Conservation (phyloP, 2,888 invertebrate genomes). For the Chaetoderma sp. region DNA sequence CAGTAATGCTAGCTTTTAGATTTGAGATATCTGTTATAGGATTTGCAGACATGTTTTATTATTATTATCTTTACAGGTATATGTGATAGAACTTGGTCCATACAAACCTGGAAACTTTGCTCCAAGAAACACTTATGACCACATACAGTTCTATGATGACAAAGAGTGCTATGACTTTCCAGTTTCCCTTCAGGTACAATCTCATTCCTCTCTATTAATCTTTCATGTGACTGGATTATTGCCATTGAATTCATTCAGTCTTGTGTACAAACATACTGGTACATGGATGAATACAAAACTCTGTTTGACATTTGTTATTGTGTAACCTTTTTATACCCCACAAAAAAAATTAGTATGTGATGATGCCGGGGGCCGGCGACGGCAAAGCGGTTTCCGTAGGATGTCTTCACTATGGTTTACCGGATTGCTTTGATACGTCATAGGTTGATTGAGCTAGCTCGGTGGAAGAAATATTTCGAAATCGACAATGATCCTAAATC, state of each 20-base stretch:
- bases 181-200: conserved; percentile 67
- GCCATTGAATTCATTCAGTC: too few relatives aligned
- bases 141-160: conserved; percentile 63
- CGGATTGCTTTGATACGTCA: too few relatives aligned
- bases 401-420: too few relatives aligned
- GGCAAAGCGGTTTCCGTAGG: too few relatives aligned
- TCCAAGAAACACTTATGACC: conserved; percentile 62
- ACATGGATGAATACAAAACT: background rate
- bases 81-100: conserved; percentile 69
- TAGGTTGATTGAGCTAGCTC: too few relatives aligned
- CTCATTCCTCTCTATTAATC: background rate
- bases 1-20: background rate
- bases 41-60: background rate
- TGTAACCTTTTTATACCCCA: too few relatives aligned
- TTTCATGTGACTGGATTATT: background rate
- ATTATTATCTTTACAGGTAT: conserved; percentile 51
- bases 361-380: too few relatives aligned
- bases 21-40: background rate
- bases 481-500: too few relatives aligned
- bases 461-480: too few relatives aligned
- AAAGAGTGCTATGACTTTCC: conserved; percentile 68
- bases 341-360: too few relatives aligned
- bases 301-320: too few relatives aligned
- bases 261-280: background rate
- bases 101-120: conserved; percentile 68